These are phyloP conservation scores for Grapholita molesta DNA, from an alignment of 1,140 invertebrate genomes.

Conservation along the genomic window DNA sequence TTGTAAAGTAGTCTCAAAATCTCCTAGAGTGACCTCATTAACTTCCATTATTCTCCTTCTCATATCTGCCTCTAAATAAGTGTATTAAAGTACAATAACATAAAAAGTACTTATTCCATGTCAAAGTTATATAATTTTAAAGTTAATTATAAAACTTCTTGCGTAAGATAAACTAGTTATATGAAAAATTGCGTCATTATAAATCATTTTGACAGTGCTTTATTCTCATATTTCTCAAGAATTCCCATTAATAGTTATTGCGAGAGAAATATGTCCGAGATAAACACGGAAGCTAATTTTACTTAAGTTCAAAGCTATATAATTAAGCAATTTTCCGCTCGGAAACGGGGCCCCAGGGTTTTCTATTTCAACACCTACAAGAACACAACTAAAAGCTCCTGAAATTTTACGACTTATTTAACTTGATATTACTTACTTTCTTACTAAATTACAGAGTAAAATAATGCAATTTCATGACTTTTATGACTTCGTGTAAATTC, in stretches of 20 bases:
- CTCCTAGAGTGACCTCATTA: too few relatives aligned
- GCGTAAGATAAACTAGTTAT: too few relatives aligned
- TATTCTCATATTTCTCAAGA: not conserved
- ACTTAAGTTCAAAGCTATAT: constrained; percentile 7
- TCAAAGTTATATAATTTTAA: too few relatives aligned
- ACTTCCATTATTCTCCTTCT: too few relatives aligned
- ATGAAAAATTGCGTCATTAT: not conserved
- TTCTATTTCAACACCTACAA: constrained; percentile 13
- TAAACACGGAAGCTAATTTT: constrained; percentile 9
- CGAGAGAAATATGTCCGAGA: not conserved
- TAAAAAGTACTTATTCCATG: too few relatives aligned
- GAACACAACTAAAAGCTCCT: constrained; percentile 3
- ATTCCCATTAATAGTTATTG: not conserved
- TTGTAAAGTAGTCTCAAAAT: too few relatives aligned
- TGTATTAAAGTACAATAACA: too few relatives aligned
- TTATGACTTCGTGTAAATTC: too few relatives aligned
- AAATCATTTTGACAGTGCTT: not conserved
- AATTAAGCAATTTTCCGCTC: constrained; percentile 12
- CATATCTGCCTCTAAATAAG: too few relatives aligned
- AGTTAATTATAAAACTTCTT: too few relatives aligned
- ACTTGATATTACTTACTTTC: not conserved
- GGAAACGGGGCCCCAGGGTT: constrained; percentile 5
- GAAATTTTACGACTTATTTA: constrained; percentile 2
- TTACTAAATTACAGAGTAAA: too few relatives aligned
- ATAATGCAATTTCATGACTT: too few relatives aligned